These are phyloP conservation scores for Cyclophora albipunctata DNA, from an alignment of 2,888 invertebrate species.

Conservation along the genomic window DNA sequence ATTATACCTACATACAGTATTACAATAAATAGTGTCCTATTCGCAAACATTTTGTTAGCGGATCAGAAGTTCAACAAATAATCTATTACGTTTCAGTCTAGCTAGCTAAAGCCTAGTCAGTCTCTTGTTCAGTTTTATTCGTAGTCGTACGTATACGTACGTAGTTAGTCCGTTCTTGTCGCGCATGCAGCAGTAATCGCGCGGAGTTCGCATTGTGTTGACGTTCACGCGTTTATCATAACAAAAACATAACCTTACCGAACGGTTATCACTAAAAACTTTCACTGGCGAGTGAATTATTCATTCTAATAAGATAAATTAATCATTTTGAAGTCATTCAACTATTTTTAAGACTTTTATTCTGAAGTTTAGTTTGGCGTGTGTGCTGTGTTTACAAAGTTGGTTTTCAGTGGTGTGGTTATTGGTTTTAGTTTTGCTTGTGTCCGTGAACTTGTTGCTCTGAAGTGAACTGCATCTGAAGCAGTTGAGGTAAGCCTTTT, in stretches of 20 bases:
- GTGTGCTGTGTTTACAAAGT: slow-evolving; percentile 55
- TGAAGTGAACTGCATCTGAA: slow-evolving; percentile 33
- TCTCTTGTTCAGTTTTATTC: no score
- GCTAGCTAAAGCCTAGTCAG: no score
- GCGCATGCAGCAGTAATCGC: slow-evolving; percentile 38
- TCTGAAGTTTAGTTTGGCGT: slow-evolving; percentile 20
- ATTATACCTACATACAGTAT: no score
- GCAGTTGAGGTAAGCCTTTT: slow-evolving; percentile 30
- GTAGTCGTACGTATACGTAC: no score
- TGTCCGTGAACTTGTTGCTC: slow-evolving; percentile 56
- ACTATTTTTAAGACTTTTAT: slow-evolving; percentile 1
- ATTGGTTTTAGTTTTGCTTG: slow-evolving; percentile 40
- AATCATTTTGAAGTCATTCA: no score
- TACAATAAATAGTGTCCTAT: no score
- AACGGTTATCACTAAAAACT: slow-evolving; percentile 40
- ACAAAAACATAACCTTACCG: slow-evolving; percentile 60
- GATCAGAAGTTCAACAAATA: no score
- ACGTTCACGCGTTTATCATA: slow-evolving; percentile 33
- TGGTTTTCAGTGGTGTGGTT: slow-evolving; percentile 44
- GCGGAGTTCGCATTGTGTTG: slow-evolving; percentile 34
- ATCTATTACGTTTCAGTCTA: no score
- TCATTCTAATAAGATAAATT: not conserved
- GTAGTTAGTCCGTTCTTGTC: not conserved
- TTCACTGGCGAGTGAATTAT: slow-evolving; percentile 31
- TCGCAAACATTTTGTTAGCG: no score